phyloP scores from a whole-genome alignment of 2,113 vertebrate genomes.

The Paradoxurus hermaphroditus region DNA sequence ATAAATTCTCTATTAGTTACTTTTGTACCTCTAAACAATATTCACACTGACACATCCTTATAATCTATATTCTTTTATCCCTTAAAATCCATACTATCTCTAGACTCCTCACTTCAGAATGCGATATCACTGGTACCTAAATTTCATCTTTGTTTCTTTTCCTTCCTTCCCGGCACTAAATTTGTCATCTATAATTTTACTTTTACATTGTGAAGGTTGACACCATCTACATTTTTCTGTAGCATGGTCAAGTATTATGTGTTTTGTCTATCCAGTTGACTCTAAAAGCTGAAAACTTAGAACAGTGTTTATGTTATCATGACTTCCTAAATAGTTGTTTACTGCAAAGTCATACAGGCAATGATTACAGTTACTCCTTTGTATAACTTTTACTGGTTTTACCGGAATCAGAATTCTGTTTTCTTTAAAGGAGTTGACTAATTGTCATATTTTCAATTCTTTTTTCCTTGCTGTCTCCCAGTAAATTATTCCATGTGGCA shows the following conservation, averaged over 20 bases:
- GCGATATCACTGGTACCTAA: not conserved
- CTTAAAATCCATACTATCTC: not conserved
- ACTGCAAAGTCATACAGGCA: not conserved
- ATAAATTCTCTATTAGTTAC: not conserved
- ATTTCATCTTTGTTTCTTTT: not conserved
- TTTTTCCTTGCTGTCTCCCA: not conserved
- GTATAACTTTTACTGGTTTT: not conserved
- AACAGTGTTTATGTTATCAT: not conserved
- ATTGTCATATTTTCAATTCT: not conserved
- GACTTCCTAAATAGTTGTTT: not conserved
- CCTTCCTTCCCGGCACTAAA: not conserved
- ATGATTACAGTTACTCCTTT: not conserved
- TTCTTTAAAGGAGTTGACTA: not conserved
- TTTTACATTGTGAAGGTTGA: not conserved
- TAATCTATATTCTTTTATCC: not conserved
- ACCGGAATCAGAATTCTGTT: not conserved
- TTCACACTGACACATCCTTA: not conserved
- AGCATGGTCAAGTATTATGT: not conserved
- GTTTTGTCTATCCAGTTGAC: not conserved
- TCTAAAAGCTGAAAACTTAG: not conserved
- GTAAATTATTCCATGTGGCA: not conserved
- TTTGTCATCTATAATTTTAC: not conserved
- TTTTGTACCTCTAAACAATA: not conserved
- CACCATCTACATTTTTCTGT: not conserved
- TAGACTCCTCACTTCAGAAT: not conserved